Base-by-base conservation (phyloP, 2,888 invertebrate genomes). In the Drosophila kanekoi region DNA sequence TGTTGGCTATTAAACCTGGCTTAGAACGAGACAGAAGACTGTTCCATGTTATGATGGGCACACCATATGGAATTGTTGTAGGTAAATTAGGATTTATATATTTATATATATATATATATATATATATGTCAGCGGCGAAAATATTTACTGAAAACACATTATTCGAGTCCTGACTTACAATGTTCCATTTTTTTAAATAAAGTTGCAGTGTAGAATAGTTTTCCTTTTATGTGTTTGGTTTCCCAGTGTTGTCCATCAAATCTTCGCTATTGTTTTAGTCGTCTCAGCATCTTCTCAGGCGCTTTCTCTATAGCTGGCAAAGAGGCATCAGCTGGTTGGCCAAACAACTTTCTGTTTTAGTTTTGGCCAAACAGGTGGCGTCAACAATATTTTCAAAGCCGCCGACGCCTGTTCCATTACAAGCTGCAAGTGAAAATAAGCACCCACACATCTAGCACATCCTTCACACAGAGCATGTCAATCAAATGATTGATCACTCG, bases 401-500 rank as follows among this genome's bases (percentile, higher is more conserved):
- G n/a, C n/a, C n/a, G n/a, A n/a, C n/a, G n/a, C n/a, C n/a, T n/a
- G n/a, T n/a, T n/a, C n/a, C n/a, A n/a, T n/a, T n/a, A n/a, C n/a
- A 40, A 56, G 53, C 38, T 40, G 28, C 28, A 28, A 61, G 53
- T 40, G 53, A 59, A 71, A 45, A 59, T 51, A 72, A 38, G 8
- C 63, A 61, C 59, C 54, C 58, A 60, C 47, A 57, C 43, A 35
- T 41, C 49, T 49, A 51, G 45, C 67, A 57, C 52, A 80, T 80
- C 78, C 76, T 76, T 82, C 78, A 72, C 56, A 69, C 64, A 56
- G 73, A 51, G 80, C 72, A 76, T 79, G 82, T 87, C 85, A 86
- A 85, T 85, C 80, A 78, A 82, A 77, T 86, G 85, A 86, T 86
- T 86, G 85, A 86, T 86, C 81, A 79, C 86, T 74, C 67, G 64